Evolutionary conservation across 2,113 vertebrate genomes (phyloP), one percentile per base, ranked within the genome.

Genomic region (Oryzias woworae): DNA sequence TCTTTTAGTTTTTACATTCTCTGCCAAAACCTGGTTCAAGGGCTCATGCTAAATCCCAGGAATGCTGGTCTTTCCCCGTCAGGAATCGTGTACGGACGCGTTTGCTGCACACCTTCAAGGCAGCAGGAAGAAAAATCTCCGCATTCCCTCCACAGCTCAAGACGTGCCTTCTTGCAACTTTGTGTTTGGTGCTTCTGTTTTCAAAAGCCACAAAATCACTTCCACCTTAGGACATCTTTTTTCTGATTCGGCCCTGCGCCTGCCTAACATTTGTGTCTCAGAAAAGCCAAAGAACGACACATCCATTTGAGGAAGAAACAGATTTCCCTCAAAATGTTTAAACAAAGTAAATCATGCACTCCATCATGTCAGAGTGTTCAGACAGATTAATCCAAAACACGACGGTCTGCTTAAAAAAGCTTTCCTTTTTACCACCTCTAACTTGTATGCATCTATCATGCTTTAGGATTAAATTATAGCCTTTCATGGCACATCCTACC

Each of bases 391-490:
- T 62, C 62, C 54, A n/a, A 54, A 45, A 49, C n/a, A 28, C 68
- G 73, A 50, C 5, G 23, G 57, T 23, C n/a, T 18, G 60, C 50
- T 31, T 71, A 72, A 52, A 64, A 58, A 61, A 53, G 72, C 68
- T 45, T 60, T 70, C 66, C 73, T 66, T 80, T 70, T 75, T 45
- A 58, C 75, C 68, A 61, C 78, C 61, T 58, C 43, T 78, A 56
- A 60, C 83, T 59, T 76, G 65, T 55, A 22, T 77, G 59, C 83
- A 86, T 85, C 77, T 69, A 62, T 80, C 79, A 62, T n/a, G 28
- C 36, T 62, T 26, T 61, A 50, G 61, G 62, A 81, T 85, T 88
- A 85, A 92, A 86, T 90, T 86, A 87, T 76, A 20, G 66, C 75
- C 81, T 77, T 82, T 88, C 87, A 80, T 36, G 10, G 72, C 43